Conservation (phyloP, 2,888 invertebrate genomes). For the Pogonocherus hispidulus region DNA sequence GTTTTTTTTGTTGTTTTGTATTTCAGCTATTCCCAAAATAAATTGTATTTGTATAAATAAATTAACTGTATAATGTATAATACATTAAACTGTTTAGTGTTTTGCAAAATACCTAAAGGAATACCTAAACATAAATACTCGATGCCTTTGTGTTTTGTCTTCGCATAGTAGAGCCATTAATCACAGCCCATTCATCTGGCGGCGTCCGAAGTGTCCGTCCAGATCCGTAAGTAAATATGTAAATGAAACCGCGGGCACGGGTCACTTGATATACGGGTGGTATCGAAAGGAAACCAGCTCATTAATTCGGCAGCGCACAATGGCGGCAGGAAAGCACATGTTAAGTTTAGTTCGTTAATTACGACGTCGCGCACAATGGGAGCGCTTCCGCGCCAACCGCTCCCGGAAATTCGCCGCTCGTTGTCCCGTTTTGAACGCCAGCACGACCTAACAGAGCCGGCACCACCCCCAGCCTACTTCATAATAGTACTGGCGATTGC, state of each 20-base stretch:
- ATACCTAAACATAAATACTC: too few species aligned
- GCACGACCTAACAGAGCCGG: not conserved
- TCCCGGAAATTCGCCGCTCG: constrained; percentile 66
- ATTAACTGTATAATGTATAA: too few species aligned
- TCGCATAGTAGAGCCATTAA: not conserved
- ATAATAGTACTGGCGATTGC: constrained; percentile 14
- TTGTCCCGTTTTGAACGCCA: constrained; percentile 61
- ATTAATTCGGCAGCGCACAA: constrained; percentile 69
- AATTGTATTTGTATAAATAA: too few species aligned
- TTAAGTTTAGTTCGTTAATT: constrained; percentile 72
- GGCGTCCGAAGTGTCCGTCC: not conserved
- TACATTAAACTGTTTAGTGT: too few species aligned
- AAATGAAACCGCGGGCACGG: constrained; percentile 55
- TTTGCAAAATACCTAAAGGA: too few species aligned
- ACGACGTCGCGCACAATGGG: constrained; percentile 69
- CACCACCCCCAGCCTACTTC: constrained; percentile 18
- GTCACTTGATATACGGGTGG: constrained; percentile 66
- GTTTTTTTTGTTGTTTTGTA: too few species aligned
- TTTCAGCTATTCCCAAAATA: too few species aligned
- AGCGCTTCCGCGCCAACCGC: constrained; percentile 64
- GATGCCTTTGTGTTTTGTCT: not conserved
- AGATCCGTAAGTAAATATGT: constrained; percentile 23
- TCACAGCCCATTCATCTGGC: not conserved
- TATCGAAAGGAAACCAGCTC: constrained; percentile 68
- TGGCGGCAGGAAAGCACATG: constrained; percentile 72